Conservation (phyloP, 2,113 vertebrate genomes). For the Herpailurus yagouaroundi region DNA sequence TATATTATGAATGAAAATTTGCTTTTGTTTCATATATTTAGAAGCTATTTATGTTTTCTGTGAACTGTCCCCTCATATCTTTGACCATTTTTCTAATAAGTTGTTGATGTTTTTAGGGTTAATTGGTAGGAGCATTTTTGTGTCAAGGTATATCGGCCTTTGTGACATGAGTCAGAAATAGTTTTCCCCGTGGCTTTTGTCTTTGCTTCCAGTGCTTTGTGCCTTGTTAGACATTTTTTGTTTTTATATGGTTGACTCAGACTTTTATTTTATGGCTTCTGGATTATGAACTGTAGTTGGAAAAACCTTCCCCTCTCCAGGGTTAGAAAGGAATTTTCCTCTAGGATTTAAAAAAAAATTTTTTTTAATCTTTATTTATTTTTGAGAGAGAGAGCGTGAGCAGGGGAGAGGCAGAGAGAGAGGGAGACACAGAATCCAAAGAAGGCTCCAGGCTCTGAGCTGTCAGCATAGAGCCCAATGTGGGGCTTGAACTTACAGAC, state of each 20-base stretch:
- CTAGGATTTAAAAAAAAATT: background rate
- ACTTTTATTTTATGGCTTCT: background rate
- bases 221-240: background rate
- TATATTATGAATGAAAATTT: background rate
- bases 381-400: no score
- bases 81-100: background rate
- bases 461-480: no score
- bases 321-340: background rate
- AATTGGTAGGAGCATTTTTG: background rate
- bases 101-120: background rate
- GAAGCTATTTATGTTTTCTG: background rate
- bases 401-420: no score
- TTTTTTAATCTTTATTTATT: background rate
- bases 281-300: background rate
- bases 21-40: background rate
- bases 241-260: background rate
- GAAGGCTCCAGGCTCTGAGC: no score
- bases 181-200: background rate
- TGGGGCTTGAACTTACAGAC: no score
- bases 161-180: background rate
- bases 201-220: background rate
- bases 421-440: no score
- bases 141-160: background rate
- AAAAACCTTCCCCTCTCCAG: background rate
- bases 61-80: background rate